Conservation (phyloP, 1,140 invertebrate species). For the Solenopsis invicta region DNA sequence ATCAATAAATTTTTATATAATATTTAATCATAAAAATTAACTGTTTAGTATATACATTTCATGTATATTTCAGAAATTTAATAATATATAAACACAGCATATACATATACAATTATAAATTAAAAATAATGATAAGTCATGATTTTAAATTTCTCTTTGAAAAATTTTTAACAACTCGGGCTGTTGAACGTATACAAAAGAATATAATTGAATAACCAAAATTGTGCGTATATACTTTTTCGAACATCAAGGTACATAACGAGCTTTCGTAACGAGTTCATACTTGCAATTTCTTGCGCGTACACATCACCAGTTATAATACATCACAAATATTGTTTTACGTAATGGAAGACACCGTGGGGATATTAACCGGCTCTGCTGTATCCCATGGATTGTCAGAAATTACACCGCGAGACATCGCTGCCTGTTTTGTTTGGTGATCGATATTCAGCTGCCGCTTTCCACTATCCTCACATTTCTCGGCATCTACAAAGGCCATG, state of each 20-base stretch:
- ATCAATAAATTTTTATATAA: background rate
- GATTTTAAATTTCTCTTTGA: background rate
- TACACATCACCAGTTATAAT: constrained; percentile 49
- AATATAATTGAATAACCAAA: background rate
- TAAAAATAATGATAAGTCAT: background rate
- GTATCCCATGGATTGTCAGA: constrained; percentile 46
- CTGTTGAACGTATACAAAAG: background rate
- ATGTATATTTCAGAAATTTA: background rate
- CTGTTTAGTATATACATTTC: background rate
- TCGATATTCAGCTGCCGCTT: constrained; percentile 52
- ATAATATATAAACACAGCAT: background rate
- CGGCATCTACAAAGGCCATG: constrained; percentile 37
- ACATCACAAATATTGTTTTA: constrained; percentile 58
- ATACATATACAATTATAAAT: background rate
- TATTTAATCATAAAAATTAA: background rate
- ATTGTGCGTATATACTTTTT: constrained; percentile 23
- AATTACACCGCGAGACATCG: constrained; percentile 51
- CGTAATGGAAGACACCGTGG: constrained; percentile 41
- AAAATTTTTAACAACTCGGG: background rate
- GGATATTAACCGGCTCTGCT: constrained; percentile 33
- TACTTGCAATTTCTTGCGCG: constrained; percentile 44
- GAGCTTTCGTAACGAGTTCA: constrained; percentile 40
- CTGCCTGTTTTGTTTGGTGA: constrained; percentile 51
- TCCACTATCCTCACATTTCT: constrained; percentile 28
- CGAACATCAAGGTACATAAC: background rate